These are phyloP conservation scores for Euproctis similis DNA, from an alignment of 2,888 invertebrate species.

Conservation along the genomic window DNA sequence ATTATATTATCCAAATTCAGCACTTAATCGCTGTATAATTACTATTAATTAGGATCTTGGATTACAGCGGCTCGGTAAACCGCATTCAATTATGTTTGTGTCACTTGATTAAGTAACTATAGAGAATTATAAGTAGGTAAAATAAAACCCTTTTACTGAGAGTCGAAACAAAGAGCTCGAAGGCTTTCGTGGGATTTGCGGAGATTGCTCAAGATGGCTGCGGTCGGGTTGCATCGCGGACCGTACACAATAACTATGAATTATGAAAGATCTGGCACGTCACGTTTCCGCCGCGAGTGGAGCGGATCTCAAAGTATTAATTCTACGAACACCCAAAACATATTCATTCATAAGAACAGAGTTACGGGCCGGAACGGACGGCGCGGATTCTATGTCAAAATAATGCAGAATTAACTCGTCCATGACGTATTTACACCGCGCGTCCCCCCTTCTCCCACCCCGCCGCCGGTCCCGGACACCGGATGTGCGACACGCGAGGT, in stretches of 20 bases:
- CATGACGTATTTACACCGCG: too few species aligned
- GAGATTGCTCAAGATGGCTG: conserved; percentile 49
- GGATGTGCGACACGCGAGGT: conserved; percentile 5
- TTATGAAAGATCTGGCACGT: too few species aligned
- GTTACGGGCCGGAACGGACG: conserved; percentile 42
- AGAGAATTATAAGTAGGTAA: conserved; percentile 33
- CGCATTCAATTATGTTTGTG: conserved; percentile 43
- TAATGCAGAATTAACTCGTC: conserved; percentile 37
- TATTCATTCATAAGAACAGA: conserved; percentile 51
- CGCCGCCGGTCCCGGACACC: conserved; percentile 4
- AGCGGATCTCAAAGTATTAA: conserved; percentile 39
- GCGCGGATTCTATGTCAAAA: conserved; percentile 38
- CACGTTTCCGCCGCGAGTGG: conserved; percentile 42
- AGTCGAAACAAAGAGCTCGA: conserved; percentile 49
- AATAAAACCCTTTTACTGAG: conserved; percentile 39
- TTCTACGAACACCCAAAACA: conserved; percentile 52
- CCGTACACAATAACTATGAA: conserved; percentile 12
- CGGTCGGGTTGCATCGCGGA: conserved; percentile 39
- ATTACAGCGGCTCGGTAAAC: conserved; percentile 30
- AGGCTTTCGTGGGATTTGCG: conserved; percentile 47
- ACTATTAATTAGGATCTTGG: background rate
- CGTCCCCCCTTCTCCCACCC: too few species aligned
- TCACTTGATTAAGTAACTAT: conserved; percentile 28
- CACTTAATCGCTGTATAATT: too few species aligned
- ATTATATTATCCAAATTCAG: too few species aligned